Conservation (phyloP, 2,888 invertebrate genomes). For the Zygothrica quintamaculata region DNA sequence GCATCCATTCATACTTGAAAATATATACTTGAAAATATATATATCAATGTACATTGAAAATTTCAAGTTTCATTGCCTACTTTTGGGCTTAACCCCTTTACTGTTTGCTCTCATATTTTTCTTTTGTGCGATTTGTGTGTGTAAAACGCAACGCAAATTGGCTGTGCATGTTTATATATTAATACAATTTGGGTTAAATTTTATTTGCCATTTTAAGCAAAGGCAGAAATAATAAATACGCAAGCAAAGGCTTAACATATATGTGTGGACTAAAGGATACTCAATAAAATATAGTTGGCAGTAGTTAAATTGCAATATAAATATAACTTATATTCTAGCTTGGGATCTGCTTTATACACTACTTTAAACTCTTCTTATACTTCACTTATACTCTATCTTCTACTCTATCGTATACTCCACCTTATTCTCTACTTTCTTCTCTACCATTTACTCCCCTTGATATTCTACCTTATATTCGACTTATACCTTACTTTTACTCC, state of each 20-base stretch:
- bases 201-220: slow-evolving; percentile 16
- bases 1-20: slow-evolving; percentile 29
- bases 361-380: too few relatives aligned
- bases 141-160: slow-evolving; percentile 52
- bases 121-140: not conserved
- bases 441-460: too few relatives aligned
- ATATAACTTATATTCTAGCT: too few relatives aligned
- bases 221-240: not conserved
- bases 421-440: too few relatives aligned
- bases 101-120: slow-evolving; percentile 14
- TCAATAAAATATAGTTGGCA: too few relatives aligned
- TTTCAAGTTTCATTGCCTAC: slow-evolving; percentile 51
- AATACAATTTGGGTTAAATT: slow-evolving; percentile 60
- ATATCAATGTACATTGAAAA: slow-evolving; percentile 19
- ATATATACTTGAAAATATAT: slow-evolving; percentile 29
- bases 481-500: too few relatives aligned
- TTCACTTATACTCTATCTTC: too few relatives aligned
- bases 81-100: slow-evolving; percentile 13
- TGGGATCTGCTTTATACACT: too few relatives aligned
- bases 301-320: too few relatives aligned
- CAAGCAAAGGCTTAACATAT: not conserved
- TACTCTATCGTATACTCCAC: too few relatives aligned
- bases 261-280: too few relatives aligned
- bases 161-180: slow-evolving; percentile 65
- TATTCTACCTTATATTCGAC: too few relatives aligned